phyloP scores from a whole-genome alignment of 2,888 invertebrate species.

The Parochlus steinenii region DNA sequence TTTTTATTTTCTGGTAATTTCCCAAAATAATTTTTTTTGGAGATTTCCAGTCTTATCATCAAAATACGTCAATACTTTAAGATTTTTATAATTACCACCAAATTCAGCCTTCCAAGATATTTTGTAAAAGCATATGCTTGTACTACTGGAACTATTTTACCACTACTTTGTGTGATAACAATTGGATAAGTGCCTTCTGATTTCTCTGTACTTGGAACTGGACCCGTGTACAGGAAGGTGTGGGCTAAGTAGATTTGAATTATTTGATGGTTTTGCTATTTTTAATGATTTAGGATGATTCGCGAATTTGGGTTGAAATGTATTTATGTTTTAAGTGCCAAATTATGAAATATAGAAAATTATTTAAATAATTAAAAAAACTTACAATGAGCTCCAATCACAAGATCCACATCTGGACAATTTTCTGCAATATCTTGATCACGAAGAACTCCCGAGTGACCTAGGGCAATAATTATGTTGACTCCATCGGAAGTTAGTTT shows the following conservation, averaged over 20 bases:
- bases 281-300: conserved; percentile 1
- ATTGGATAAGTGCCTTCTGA: conserved; percentile 65
- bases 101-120: conserved; percentile 63
- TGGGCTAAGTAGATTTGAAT: conserved; percentile 35
- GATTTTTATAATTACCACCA: too few relatives aligned
- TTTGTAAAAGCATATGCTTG: conserved; percentile 86
- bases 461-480: conserved; percentile 70
- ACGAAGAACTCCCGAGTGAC: conserved; percentile 68
- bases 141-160: conserved; percentile 62
- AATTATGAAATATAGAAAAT: too few relatives aligned
- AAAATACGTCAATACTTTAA: too few relatives aligned
- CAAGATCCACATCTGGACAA: conserved; percentile 66
- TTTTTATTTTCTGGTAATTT: too few relatives aligned
- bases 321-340: too few relatives aligned
- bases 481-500: conserved; percentile 45
- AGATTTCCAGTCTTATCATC: too few relatives aligned
- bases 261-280: too few relatives aligned
- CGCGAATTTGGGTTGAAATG: too few relatives aligned
- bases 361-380: neutral
- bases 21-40: too few relatives aligned
- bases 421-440: conserved; percentile 61
- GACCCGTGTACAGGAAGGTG: conserved; percentile 71
- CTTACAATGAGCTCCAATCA: conserved; percentile 67
- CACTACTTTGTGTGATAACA: conserved; percentile 48
- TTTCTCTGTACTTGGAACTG: conserved; percentile 47